phyloP scores from a whole-genome alignment of 1,140 invertebrate species.

The Papilio polytes region DNA sequence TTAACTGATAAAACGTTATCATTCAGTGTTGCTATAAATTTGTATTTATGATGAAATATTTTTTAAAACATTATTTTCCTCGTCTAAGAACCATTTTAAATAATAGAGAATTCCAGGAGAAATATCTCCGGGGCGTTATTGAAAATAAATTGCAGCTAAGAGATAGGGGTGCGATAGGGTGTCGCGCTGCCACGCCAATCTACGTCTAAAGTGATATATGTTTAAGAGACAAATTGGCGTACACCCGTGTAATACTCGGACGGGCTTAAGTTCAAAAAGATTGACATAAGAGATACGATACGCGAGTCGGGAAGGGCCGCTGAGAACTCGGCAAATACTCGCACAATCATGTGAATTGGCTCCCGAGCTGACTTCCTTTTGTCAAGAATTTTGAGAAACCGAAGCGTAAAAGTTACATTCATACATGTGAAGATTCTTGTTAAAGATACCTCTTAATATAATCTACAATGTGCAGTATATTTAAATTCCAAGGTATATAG shows the following conservation, averaged over 20 bases:
- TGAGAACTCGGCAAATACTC: background rate
- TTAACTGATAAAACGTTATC: too few relatives aligned
- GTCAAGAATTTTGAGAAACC: background rate
- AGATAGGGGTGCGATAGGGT: conserved; percentile 14
- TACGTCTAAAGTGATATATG: conserved; percentile 34
- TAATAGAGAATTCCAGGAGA: conserved; percentile 28
- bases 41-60: conserved; percentile 16
- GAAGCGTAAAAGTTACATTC: background rate
- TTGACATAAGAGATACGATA: conserved; percentile 28
- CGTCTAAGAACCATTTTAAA: conserved; percentile 30
- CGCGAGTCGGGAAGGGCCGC: background rate
- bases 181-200: conserved; percentile 25
- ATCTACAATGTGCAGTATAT: background rate
- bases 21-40: background rate
- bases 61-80: background rate
- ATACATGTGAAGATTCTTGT: background rate
- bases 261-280: conserved; percentile 34
- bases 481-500: background rate
- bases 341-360: conserved; percentile 12
- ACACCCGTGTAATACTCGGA: background rate
- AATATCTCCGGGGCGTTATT: conserved; percentile 36
- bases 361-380: conserved; percentile 16
- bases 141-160: conserved; percentile 39
- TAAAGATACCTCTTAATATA: background rate
- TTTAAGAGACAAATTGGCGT: conserved; percentile 34